phyloP scores from a whole-genome alignment of 2,113 vertebrate genomes.

The Ptilorrhoa leucosticta region DNA sequence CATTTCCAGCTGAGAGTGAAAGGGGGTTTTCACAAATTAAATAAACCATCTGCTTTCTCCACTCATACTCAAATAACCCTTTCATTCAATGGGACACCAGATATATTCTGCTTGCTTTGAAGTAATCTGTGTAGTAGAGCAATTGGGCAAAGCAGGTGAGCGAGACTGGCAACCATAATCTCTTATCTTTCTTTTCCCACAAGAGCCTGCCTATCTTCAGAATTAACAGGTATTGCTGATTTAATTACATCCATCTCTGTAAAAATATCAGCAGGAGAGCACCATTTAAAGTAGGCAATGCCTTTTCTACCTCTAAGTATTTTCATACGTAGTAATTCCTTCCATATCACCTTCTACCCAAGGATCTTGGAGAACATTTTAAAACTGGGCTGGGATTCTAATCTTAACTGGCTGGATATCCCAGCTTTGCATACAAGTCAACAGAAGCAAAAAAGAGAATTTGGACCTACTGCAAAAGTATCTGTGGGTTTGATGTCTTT shows the following conservation, averaged over 20 bases:
- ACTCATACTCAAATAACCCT: background rate
- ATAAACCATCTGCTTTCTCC: constrained; percentile 20
- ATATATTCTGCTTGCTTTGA: background rate
- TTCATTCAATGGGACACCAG: background rate
- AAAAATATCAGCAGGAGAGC: background rate
- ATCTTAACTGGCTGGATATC: background rate
- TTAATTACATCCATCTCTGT: background rate
- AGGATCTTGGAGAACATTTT: background rate
- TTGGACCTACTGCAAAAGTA: background rate
- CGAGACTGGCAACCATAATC: background rate
- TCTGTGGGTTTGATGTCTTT: background rate
- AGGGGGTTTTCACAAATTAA: background rate
- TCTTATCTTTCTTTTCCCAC: background rate
- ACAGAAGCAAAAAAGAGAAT: background rate
- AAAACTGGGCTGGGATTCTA: background rate
- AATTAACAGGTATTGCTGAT: background rate
- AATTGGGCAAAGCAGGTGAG: background rate
- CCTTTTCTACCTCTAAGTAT: background rate
- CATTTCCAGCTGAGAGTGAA: background rate
- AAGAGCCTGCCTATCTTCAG: background rate
- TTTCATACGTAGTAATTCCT: background rate
- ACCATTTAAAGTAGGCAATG: background rate
- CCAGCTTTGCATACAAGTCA: background rate
- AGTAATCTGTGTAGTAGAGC: background rate
- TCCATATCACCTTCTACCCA: background rate